phyloP scores from a whole-genome alignment of 2,113 vertebrate genomes.

The Camelus dromedarius region DNA sequence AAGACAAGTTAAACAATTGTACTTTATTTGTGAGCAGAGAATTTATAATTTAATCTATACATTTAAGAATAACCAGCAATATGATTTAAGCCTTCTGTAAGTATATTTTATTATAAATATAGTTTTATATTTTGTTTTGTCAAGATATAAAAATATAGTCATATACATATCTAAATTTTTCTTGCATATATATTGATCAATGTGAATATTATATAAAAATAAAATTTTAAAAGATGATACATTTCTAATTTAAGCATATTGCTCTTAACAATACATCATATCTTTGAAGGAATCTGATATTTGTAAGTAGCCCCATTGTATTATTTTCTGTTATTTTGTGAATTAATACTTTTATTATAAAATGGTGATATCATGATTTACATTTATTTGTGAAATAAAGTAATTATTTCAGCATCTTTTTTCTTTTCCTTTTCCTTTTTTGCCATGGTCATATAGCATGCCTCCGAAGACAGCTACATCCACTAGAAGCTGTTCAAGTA shows the following conservation, averaged over 20 bases:
- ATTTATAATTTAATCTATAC: not conserved
- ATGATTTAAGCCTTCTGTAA: not conserved
- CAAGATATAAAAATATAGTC: not conserved
- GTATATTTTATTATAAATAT: not conserved
- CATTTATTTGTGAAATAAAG: not conserved
- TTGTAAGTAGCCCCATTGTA: not conserved
- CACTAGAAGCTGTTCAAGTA: not conserved
- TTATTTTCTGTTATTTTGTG: not conserved
- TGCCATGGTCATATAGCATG: not conserved
- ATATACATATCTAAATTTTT: not conserved
- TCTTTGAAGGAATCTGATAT: not conserved
- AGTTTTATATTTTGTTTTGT: not conserved
- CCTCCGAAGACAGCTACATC: not conserved
- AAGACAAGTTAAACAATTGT: not conserved
- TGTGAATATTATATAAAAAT: not conserved
- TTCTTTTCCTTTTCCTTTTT: not conserved
- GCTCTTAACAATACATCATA: not conserved
- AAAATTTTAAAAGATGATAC: not conserved
- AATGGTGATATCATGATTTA: not conserved
- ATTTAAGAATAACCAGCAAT: not conserved
- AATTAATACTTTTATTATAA: not conserved
- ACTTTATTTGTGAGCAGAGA: not conserved
- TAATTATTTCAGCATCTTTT: slow-evolving; percentile 20
- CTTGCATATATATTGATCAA: not conserved
- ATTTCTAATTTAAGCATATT: not conserved